phyloP scores from a whole-genome alignment of 92 coral and sea anemone species.

The Porites rus region DNA sequence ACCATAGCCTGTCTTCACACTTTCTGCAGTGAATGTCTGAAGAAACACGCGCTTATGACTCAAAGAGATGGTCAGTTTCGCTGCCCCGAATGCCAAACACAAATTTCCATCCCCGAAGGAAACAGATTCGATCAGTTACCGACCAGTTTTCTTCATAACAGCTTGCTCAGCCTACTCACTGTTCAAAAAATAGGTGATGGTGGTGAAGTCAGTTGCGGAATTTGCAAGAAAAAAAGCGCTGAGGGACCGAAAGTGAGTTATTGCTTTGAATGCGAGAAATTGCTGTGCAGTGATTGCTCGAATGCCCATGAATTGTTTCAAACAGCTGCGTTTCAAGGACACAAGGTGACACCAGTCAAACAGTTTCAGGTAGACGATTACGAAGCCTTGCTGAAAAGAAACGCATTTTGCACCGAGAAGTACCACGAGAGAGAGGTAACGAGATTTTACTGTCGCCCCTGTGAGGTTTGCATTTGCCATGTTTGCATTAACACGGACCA shows the following conservation, averaged over 20 bases:
- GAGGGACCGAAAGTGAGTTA: no score
- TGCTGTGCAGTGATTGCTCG: no score
- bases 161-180: conserved; percentile 5
- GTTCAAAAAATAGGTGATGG: neutral
- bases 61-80: conserved; percentile 6
- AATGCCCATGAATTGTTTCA: no score
- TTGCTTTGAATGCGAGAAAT: no score
- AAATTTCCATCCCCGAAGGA: neutral
- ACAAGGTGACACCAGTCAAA: no score
- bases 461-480: conserved; percentile 17
- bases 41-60: conserved; percentile 5
- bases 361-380: no score
- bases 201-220: neutral
- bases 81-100: conserved; percentile 22
- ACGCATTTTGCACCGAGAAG: no score
- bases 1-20: conserved; percentile 2
- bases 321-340: neutral
- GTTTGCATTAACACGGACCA: conserved; percentile 24
- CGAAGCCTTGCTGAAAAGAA: no score
- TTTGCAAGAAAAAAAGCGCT: neutral
- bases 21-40: conserved; percentile 46
- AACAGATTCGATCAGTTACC: conserved; percentile 9
- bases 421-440: neutral
- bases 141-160: conserved; percentile 1
- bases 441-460: conserved; percentile 7